Evolutionary conservation across 2,113 vertebrate species (phyloP), one percentile per base, ranked within the genome.

Genomic region (Tupaia tana): DNA sequence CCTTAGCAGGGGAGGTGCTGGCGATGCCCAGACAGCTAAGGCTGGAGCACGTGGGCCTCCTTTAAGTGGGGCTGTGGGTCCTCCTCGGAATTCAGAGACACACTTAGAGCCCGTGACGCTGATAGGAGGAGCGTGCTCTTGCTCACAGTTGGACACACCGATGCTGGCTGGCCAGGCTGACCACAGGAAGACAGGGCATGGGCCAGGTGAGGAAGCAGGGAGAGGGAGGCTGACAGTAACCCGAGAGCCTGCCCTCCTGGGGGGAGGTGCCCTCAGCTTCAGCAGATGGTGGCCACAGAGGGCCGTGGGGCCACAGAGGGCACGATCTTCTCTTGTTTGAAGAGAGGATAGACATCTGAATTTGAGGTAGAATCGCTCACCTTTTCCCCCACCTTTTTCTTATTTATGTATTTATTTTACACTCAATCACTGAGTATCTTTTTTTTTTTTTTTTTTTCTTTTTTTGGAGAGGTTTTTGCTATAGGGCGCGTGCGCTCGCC

Each of bases 211-310:
- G 29, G 15, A n/a, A 27, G 7, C 2, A 25, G 86, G 11, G 5
- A 1, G 24, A 13, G 7, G 74, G 5, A 13, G 13, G 6, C 27
- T 15, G 66, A 7, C 0, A 14, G 31, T 1, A 4, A 20, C 11
- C 77, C 2, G 6, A 9, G 27, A 34, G 52, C 3, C 1, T n/a
- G 19, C 29, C 52, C 2, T 0, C 54, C 22, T 34, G 8, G 18
- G 0, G 4, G 61, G 34, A 43, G 69, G 25, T 4, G 43, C 56
- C 4, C 52, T 74, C 34, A 14, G 16, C 59, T 24, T 74, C 63
- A 56, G 18, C 80, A 29, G 1, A 0, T 3, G 25, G 74, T 27
- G 24, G 15, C 14, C 12, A 1, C 19, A 34, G 67, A 20, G 59
- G 31, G 43, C 6, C 1, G 4, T 18, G 7, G 58, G 61, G n/a